Base-by-base conservation (phyloP, 2,888 invertebrate species). In the Xestoiulus laeticollis region DNA sequence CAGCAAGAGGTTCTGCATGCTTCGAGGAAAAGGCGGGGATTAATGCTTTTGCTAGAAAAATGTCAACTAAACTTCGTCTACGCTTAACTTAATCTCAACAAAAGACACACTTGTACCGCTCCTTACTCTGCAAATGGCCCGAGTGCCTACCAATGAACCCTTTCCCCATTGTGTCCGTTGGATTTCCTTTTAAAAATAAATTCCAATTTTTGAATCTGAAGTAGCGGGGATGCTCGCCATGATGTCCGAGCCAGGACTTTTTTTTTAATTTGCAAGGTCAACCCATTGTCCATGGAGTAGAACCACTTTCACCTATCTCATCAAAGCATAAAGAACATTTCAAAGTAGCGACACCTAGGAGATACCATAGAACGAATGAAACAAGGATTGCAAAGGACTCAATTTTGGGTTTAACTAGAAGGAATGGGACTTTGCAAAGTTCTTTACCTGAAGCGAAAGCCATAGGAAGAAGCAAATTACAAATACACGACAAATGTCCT, bases 1-100 rank as follows among this genome's bases (percentile, higher is more conserved):
- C n/a, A n/a, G 59, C 59, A n/a, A 59, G 59, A 59, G 59, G 59
- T 59, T 59, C 59, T 59, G 59, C n/a, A n/a, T n/a, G n/a, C n/a
- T 59, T 59, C 59, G 59, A 59, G 59, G 59, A 16, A 59, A 59
- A 59, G 59, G 59, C n/a, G 59, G 59, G n/a, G 59, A 59, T n/a
- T 5, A 59, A 59, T 59, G 12, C 59, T 5, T 19, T 59, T 59
- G 59, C n/a, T 59, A 59, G 59, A 59, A 59, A 59, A 59, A 59
- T 59, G 59, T 59, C 59, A 59, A 59, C 59, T 19, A n/a, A 59
- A 59, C n/a, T 59, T 59, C 59, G n/a, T 59, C 59, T n/a, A 59
- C 59, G 59, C 59, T 59, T 59, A 59, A 59, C 16, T 59, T 59
- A 6, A 59, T 59, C 59, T n/a, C 59, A 59, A 59, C 59, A 59